Evolutionary conservation across 2,113 vertebrate genomes (phyloP).

Genomic region (Gymnorhina tibicen): DNA sequence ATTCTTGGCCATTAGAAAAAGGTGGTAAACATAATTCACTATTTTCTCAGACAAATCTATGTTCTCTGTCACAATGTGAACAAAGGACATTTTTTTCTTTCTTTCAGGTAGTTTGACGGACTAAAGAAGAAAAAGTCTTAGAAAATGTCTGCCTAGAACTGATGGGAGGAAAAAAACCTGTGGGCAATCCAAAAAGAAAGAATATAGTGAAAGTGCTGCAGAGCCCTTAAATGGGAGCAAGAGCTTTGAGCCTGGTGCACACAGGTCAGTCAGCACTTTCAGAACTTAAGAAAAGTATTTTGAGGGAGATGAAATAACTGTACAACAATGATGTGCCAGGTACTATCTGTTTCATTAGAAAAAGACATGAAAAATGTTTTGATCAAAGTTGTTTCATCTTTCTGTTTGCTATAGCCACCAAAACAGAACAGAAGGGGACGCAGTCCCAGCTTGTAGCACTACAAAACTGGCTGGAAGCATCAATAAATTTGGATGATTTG

Average conservation of each 20-base stretch:
- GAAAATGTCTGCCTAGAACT: background rate
- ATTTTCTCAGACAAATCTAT: background rate
- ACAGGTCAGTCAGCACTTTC: background rate
- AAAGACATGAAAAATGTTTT: constrained; percentile 5
- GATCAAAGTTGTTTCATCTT: background rate
- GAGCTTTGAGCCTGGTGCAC: background rate
- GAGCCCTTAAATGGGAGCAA: background rate
- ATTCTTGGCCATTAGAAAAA: background rate
- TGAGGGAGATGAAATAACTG: background rate
- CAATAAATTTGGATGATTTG: background rate
- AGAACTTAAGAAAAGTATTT: background rate
- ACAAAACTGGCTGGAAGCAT: background rate
- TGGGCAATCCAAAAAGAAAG: background rate
- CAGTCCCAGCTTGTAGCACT: background rate
- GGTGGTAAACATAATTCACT: background rate
- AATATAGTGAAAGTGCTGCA: background rate
- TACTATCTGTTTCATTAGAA: background rate
- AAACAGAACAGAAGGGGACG: background rate
- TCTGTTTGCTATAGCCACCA: background rate
- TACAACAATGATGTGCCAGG: background rate
- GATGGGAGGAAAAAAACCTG: background rate
- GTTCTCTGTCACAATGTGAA: background rate
- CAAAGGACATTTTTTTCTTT: background rate
- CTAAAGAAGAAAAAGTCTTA: background rate
- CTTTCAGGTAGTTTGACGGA: background rate